Base-by-base conservation (phyloP, 1,140 invertebrate genomes). In the Thereuonema tuberculata region DNA sequence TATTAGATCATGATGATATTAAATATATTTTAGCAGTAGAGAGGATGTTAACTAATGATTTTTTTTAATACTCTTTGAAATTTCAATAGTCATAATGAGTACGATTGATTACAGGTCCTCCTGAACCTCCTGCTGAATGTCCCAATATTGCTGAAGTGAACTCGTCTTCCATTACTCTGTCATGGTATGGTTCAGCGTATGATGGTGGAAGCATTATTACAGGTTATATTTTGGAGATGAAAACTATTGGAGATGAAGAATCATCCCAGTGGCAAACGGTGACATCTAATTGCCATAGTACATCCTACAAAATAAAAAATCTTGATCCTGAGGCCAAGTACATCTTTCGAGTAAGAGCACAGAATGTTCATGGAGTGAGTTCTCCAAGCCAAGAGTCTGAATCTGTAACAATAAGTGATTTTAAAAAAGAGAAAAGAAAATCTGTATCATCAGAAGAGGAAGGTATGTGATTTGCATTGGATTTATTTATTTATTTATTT, bases 161-260 rank as follows among this genome's bases (percentile, higher is more conserved):
- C 1, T 63, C 66, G 1, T 66, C 67, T 23, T 71, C 71, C 3
- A 76, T 81, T 1, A 82, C 77, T 0, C 76, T 91, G 15, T 81
- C 84, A 26, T 92, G 89, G 89, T 83, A 82, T 67, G 85, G 84
- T 28, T 84, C 87, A 24, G 80, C 82, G 1, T 89, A 85, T 66
- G 89, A 93, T 69, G 88, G 88, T n/a, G 88, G 89, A 28, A 83
- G 84, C 59, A 84, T 84, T 56, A 80, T 93, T 49, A 85, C 83
- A 21, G 87, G 86, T 52, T 93, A 90, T 69, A 78, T 81, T 20
- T 81, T 92, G 20, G 87, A 93, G 71, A 83, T 84, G 72, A 78
- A 78, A 54, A 65, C 69, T 20, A 73, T 78, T 23, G 70, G 73
- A 64, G 73, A 77, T 64, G 43, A 66, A 17, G 56, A 83, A 75